Evolutionary conservation across 2,797 vertebrate genomes (phyloP).

Genomic region (Thunnus albacares): DNA sequence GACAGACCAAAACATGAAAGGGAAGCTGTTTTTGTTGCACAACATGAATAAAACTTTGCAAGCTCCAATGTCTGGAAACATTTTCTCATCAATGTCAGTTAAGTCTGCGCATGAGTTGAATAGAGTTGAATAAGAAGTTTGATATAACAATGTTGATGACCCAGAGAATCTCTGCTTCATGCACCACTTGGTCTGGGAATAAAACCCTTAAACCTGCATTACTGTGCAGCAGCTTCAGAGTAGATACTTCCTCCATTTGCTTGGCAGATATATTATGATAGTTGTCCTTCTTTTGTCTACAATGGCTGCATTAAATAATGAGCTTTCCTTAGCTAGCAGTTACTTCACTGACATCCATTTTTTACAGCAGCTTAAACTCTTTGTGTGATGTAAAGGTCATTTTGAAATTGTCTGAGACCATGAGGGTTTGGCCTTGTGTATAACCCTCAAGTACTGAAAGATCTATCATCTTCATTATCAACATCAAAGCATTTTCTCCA

Average conservation of each 20-base stretch:
- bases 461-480: conserved; percentile 42
- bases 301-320: background rate
- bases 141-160: conserved; percentile 41
- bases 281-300: conserved; percentile 14
- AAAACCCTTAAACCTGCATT: conserved; percentile 11
- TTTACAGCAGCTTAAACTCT: conserved; percentile 30
- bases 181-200: conserved; percentile 24
- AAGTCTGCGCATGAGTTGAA: conserved; percentile 46
- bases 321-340: conserved; percentile 16
- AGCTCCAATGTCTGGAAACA: conserved; percentile 59
- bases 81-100: conserved; percentile 48
- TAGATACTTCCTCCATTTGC: background rate
- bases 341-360: conserved; percentile 21
- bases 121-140: conserved; percentile 22
- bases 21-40: conserved; percentile 56
- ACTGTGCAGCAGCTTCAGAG: background rate
- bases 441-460: conserved; percentile 44
- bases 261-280: conserved; percentile 9
- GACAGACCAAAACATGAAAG: conserved; percentile 60
- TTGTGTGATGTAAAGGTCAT: conserved; percentile 59
- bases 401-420: conserved; percentile 43
- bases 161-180: conserved; percentile 42
- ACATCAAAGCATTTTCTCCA: conserved; percentile 44
- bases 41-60: conserved; percentile 52
- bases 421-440: conserved; percentile 47